Evolutionary conservation across 1,140 invertebrate genomes (phyloP).

Genomic region (Lineus longissimus): DNA sequence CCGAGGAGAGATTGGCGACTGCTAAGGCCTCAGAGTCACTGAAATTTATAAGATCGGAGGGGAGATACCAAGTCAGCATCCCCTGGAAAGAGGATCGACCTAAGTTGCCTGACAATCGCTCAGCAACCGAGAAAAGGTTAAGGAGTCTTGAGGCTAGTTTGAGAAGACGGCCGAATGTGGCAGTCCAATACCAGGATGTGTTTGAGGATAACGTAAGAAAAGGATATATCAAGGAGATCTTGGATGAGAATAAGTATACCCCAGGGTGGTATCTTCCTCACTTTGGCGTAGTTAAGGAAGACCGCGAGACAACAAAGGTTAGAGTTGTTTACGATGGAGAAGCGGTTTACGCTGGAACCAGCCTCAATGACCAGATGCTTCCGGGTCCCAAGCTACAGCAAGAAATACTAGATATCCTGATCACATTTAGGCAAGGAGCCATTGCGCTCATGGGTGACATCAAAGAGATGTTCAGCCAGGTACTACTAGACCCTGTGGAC

Average conservation of each 20-base stretch:
- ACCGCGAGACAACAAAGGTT: background rate
- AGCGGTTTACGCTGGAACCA: background rate
- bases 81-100: slow-evolving; percentile 1
- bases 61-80: background rate
- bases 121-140: too few relatives aligned
- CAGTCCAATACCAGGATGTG: too few relatives aligned
- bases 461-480: background rate
- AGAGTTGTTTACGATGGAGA: background rate
- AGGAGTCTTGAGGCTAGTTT: too few relatives aligned
- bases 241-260: background rate
- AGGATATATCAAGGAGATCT: background rate
- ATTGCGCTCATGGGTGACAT: background rate
- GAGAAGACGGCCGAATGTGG: too few relatives aligned
- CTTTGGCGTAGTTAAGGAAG: background rate
- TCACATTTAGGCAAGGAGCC: slow-evolving; percentile 4
- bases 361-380: background rate
- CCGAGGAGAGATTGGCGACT: background rate
- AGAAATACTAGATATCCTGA: background rate
- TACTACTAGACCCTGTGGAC: background rate
- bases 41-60: background rate
- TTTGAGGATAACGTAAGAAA: background rate
- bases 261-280: background rate
- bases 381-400: background rate
- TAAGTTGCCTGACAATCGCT: background rate
- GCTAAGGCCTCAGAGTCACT: background rate